Base-by-base conservation (phyloP, 2,888 invertebrate genomes). In the Pandemis corylana region DNA sequence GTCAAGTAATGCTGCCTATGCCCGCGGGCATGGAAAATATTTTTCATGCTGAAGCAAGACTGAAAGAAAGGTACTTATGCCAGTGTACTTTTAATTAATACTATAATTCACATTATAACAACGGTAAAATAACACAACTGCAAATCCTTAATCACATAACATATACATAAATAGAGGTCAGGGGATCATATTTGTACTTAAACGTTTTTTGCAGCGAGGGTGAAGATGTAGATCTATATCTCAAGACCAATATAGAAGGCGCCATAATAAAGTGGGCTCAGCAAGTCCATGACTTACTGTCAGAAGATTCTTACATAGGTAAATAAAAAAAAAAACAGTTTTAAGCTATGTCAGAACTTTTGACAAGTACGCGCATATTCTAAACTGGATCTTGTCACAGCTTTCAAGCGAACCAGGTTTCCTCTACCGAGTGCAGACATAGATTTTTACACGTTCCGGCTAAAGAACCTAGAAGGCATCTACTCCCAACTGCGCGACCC, bases 201-300 rank as follows among this genome's bases (percentile, higher is more conserved):
- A 20, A 20, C 20, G 15, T 15, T 56, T 70, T 74, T 87, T 86
- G 64, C 81, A 95, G 95, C 70, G 93, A 94, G 36, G 95, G 95
- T 72, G 95, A 93, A 87, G 91, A 94, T 15, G 94, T 96, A 44
- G 96, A 97, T 87, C 91, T 97, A 68, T 93, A 95, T 71, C 92
- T 98, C 80, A 97, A 97, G 85, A 96, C 97, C 72, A 96, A 97
- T 66, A 96, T 98, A 75, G 99, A 99, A 91, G 97, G 96, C 51
- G 96, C 97, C 63, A 95, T 98, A 2, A 97, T 98, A 77, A 98
- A 98, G 85, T 99, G 99, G 99, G 95, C 97, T 2, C 95, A 95
- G 68, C 97, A 97, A 84, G 96, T 98, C 49, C 96, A 96, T 76
- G 97, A 98, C 83, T 96, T 98, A 51, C 90, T 98, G 44, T 96